Evolutionary conservation across 2,888 invertebrate genomes (phyloP).

Genomic region (Brachylomia viminalis): DNA sequence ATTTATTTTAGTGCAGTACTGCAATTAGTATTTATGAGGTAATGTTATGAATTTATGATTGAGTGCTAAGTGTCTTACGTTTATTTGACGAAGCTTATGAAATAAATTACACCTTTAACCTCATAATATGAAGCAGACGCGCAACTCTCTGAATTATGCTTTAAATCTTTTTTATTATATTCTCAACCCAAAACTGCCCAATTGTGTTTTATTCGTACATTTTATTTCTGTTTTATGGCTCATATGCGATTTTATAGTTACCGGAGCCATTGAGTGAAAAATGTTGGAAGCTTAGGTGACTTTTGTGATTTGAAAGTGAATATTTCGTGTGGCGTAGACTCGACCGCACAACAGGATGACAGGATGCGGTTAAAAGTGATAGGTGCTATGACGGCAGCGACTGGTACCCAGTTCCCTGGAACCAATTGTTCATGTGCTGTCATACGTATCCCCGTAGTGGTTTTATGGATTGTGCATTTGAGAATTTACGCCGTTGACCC

Average conservation of each 20-base stretch:
- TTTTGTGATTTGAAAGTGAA: conserved; percentile 59
- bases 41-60: conserved; percentile 27
- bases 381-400: conserved; percentile 62
- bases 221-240: conserved; percentile 67
- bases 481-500: conserved; percentile 1
- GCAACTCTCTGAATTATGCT: conserved; percentile 21
- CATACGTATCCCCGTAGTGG: conserved; percentile 38
- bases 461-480: conserved; percentile 27
- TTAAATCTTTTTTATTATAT: conserved; percentile 57
- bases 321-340: conserved; percentile 60
- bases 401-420: conserved; percentile 63
- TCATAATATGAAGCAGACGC: conserved; percentile 1
- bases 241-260: conserved; percentile 56
- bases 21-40: conserved; percentile 37
- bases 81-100: conserved; percentile 1
- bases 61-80: not conserved
- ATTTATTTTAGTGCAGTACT: conserved; percentile 50
- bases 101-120: not conserved
- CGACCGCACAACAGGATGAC: conserved; percentile 70
- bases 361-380: conserved; percentile 76
- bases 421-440: conserved; percentile 59
- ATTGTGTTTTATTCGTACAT: conserved; percentile 64
- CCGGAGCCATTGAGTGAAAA: conserved; percentile 53
- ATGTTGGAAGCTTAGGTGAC: conserved; percentile 46
- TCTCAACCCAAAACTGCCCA: conserved; percentile 49